These are phyloP conservation scores for Lordiphosa fenestrarum DNA, from an alignment of 2,888 invertebrate genomes.

Conservation along the genomic window DNA sequence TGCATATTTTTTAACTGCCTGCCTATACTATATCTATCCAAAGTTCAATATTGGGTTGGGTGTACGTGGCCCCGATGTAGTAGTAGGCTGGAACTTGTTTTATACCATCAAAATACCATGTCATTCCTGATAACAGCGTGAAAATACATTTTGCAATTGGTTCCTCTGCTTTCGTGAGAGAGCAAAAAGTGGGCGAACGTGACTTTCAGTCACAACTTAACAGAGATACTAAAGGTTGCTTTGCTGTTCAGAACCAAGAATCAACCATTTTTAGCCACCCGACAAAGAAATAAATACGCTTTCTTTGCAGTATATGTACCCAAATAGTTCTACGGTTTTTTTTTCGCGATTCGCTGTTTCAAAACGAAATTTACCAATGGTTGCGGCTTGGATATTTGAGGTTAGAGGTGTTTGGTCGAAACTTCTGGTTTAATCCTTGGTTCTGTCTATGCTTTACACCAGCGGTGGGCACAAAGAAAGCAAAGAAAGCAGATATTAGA, in stretches of 20 bases:
- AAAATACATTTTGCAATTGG: not conserved
- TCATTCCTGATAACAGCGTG: constrained; percentile 3
- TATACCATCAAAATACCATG: constrained; percentile 3
- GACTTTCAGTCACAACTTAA: constrained; percentile 22
- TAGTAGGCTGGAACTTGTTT: constrained; percentile 1
- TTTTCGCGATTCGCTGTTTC: too few relatives aligned
- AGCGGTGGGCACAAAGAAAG: too few relatives aligned
- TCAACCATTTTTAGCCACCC: constrained; percentile 5
- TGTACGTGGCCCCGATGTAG: constrained; percentile 8
- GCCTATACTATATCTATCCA: constrained; percentile 1
- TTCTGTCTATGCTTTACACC: too few relatives aligned
- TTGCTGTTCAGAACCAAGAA: not conserved
- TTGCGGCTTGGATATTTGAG: too few relatives aligned
- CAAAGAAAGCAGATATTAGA: too few relatives aligned
- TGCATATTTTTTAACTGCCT: constrained; percentile 1
- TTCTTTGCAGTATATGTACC: too few relatives aligned
- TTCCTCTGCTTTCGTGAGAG: too few relatives aligned
- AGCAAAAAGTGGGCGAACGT: constrained; percentile 24
- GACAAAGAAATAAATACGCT: too few relatives aligned
- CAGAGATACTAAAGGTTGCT: constrained; percentile 10
- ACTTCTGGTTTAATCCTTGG: too few relatives aligned
- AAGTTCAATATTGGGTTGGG: constrained; percentile 8
- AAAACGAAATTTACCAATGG: too few relatives aligned
- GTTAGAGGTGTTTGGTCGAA: too few relatives aligned
- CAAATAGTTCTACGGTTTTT: too few relatives aligned